A percentile compares a stretch with the other conserved stretches of the same genome.
phyloP scores from a whole-genome alignment of 2,888 invertebrate species.

The Melolontha melolontha region DNA sequence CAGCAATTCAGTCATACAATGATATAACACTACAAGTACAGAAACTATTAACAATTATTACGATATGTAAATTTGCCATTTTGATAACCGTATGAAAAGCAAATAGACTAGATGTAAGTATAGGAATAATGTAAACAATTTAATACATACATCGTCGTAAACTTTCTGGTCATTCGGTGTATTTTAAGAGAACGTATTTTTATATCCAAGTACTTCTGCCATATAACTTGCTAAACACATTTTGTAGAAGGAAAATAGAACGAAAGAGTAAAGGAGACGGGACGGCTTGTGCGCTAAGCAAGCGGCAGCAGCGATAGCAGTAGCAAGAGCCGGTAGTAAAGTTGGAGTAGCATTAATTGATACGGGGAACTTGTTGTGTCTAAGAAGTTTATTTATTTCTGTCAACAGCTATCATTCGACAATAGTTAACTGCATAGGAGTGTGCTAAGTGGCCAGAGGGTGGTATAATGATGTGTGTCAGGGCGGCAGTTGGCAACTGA shows the following conservation, averaged over 20 bases:
- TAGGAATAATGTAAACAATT: slow-evolving; percentile 28
- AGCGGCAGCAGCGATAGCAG: slow-evolving; percentile 11
- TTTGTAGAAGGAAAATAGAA: slow-evolving; percentile 33
- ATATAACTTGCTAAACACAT: slow-evolving; percentile 34
- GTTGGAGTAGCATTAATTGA: slow-evolving; percentile 33
- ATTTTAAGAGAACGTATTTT: slow-evolving; percentile 39
- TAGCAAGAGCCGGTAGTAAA: slow-evolving; percentile 26
- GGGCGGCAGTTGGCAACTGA: slow-evolving; percentile 60
- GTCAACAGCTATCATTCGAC: slow-evolving; percentile 49
- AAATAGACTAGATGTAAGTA: slow-evolving; percentile 4
- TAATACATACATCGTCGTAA: slow-evolving; percentile 28
- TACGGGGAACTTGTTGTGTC: slow-evolving; percentile 42
- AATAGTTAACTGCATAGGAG: slow-evolving; percentile 49
- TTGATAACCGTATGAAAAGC: slow-evolving; percentile 1
- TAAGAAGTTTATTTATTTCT: slow-evolving; percentile 52
- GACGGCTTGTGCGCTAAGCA: slow-evolving; percentile 19
- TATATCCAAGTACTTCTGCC: slow-evolving; percentile 33
- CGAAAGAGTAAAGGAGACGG: slow-evolving; percentile 23
- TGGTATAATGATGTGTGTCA: slow-evolving; percentile 57
- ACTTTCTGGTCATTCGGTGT: slow-evolving; percentile 37
- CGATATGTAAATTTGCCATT: too few relatives aligned
- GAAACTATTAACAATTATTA: slow-evolving; percentile 8
- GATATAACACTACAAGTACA: too few relatives aligned
- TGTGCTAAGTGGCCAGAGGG: slow-evolving; percentile 55
- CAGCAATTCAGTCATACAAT: too few relatives aligned